Evolutionary conservation across 2,888 invertebrate genomes (phyloP), one percentile per base, ranked within the genome.

Genomic region (Agrotis puta): DNA sequence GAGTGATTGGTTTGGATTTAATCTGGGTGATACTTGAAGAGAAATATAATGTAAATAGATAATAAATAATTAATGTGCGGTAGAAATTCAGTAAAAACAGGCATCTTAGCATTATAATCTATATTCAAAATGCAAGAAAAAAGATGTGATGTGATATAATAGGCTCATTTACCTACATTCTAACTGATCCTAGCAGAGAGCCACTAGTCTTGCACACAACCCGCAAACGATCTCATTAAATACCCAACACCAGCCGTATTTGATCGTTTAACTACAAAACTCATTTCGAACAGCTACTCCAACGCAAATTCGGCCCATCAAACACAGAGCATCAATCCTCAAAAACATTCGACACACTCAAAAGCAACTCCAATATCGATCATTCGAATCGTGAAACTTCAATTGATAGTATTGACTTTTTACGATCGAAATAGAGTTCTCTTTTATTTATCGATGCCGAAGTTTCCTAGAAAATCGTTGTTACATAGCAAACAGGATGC

Each of bases 401-500:
- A 79, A 83, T 76, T 68, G 76, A 85, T 82, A 75, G 50, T 71
- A 74, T 75, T 67, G 70, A 79, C 72, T 85, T 85, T 83, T 87
- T 85, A 87, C 82, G 82, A 85, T 64, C 64, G 68, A 81, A 81
- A 81, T 77, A 79, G 77, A 86, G 72, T 81, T 79, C 79, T 79
- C 65, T 81, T 84, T 85, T 85, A 87, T 88, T 88, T 85, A 87
- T 85, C 80, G 78, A 71, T 76, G 70, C 67, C 77, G 67, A 82
- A 84, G 84, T 88, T 90, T 90, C 89, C 81, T 85, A 88, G 91
- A 90, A 91, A 86, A 85, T 80, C 80, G 88, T 89, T 78, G 88
- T 88, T 86, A 88, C 88, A 87, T 82, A 88, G 79, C 89, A 89
- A 91, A 92, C 93, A 93, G 93, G 94, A 93, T 92, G 90, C 86